phyloP scores from a whole-genome alignment of 2,888 invertebrate species.

The Seladonia tumulorum region DNA sequence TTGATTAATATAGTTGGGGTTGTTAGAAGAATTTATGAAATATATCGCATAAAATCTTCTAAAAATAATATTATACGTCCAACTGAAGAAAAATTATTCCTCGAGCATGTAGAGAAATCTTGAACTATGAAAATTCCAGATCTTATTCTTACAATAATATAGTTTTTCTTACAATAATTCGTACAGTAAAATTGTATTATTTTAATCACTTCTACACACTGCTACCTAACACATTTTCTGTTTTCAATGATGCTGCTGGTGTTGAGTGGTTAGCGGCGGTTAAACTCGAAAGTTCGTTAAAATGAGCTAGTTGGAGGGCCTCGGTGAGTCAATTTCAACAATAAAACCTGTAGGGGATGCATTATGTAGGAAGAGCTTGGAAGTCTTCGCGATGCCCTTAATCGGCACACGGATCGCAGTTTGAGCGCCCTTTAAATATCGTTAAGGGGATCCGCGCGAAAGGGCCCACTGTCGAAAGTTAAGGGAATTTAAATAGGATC shows the following conservation, averaged over 20 bases:
- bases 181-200: too few relatives aligned
- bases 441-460: slow-evolving; percentile 21
- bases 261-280: not conserved
- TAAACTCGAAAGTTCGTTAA: not conserved
- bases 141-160: too few relatives aligned
- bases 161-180: too few relatives aligned
- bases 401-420: slow-evolving; percentile 20
- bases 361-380: not conserved
- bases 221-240: not conserved
- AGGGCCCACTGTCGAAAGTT: slow-evolving; percentile 31
- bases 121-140: too few relatives aligned
- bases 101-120: too few relatives aligned
- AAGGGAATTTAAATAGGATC: slow-evolving; percentile 48
- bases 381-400: slow-evolving; percentile 29
- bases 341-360: not conserved
- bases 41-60: too few relatives aligned
- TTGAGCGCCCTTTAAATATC: slow-evolving; percentile 27
- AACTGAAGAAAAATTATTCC: too few relatives aligned
- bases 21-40: too few relatives aligned
- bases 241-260: not conserved
- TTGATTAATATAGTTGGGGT: too few relatives aligned
- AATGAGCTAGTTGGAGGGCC: not conserved
- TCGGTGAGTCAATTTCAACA: not conserved
- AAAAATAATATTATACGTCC: too few relatives aligned
- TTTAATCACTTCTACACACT: too few relatives aligned